phyloP scores from a whole-genome alignment of 2,797 vertebrate species.

The Pseudomugil gertrudae region DNA sequence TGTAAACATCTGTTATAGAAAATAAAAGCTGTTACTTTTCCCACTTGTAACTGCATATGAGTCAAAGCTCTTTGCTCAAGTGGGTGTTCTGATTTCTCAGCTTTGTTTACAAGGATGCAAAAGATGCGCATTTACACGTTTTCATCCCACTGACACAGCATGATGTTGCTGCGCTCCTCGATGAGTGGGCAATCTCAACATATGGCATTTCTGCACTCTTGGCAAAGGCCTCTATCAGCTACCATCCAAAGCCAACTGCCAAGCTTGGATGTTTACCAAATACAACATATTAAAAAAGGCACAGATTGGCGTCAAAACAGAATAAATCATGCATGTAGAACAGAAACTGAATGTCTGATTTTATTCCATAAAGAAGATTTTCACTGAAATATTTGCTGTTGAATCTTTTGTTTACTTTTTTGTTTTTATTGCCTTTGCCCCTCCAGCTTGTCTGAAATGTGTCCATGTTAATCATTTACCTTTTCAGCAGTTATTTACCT shows the following conservation, averaged over 20 bases:
- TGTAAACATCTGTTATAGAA: constrained; percentile 38
- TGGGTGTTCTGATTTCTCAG: constrained; percentile 39
- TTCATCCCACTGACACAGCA: constrained; percentile 56
- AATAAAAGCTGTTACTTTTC: constrained; percentile 8
- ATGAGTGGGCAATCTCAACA: constrained; percentile 65
- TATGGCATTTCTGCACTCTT: constrained; percentile 70
- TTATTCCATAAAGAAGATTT: background rate
- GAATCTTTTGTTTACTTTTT: constrained; percentile 43
- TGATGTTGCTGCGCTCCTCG: constrained; percentile 43
- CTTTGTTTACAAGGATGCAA: constrained; percentile 49
- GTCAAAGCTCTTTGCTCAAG: constrained; percentile 23
- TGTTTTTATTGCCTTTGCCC: constrained; percentile 11
- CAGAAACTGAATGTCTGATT: background rate
- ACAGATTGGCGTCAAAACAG: constrained; percentile 40
- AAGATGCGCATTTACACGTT: constrained; percentile 49
- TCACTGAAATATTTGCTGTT: constrained; percentile 18
- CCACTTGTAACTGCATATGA: background rate
- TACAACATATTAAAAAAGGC: constrained; percentile 65
- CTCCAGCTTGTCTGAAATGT: constrained; percentile 29
- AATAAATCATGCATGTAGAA: constrained; percentile 34
- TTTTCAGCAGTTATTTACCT: constrained; percentile 4
- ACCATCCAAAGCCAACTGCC: constrained; percentile 58
- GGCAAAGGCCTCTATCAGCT: constrained; percentile 44
- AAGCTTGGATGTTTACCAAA: constrained; percentile 64
- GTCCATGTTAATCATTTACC: constrained; percentile 64